Percentiles rank a stretch among this genome's conserved stretches.
phyloP scores from a whole-genome alignment of 2,113 vertebrate genomes.

The Holacanthus passer region DNA sequence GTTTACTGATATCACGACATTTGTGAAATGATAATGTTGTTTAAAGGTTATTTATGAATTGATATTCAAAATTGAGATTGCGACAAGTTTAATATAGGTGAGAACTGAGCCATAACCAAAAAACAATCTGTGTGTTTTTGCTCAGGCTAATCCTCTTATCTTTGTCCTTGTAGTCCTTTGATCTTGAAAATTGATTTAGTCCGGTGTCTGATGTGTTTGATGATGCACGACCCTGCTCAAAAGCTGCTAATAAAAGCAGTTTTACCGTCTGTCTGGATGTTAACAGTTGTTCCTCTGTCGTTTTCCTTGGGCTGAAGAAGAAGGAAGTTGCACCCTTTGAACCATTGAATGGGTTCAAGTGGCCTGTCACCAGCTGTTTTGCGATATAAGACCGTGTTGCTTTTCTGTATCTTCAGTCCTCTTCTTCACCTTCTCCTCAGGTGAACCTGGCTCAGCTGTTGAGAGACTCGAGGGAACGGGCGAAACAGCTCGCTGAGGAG shows the following conservation, averaged over 20 bases:
- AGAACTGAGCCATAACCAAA: background rate
- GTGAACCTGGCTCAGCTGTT: constrained; percentile 94
- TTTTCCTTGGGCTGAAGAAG: background rate
- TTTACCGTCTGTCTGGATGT: background rate
- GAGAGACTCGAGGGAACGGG: constrained; percentile 91
- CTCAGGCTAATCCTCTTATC: background rate
- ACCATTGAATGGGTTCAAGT: background rate
- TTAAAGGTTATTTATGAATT: background rate
- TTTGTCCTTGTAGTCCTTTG: background rate
- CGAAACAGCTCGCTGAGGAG: constrained; percentile 91
- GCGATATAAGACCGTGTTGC: background rate
- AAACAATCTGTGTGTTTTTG: background rate
- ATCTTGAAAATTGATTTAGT: background rate
- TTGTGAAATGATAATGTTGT: background rate
- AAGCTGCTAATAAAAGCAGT: background rate
- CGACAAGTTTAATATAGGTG: background rate
- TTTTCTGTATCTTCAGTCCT: background rate
- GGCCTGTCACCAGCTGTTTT: background rate
- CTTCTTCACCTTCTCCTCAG: constrained; percentile 72
- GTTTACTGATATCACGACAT: background rate
- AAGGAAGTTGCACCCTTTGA: background rate
- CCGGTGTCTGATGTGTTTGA: too few relatives aligned
- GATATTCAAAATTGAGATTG: background rate
- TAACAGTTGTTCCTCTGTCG: background rate
- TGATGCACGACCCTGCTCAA: background rate